Evolutionary conservation across 2,888 invertebrate genomes (phyloP).

Genomic region (Stegophylla sp.): DNA sequence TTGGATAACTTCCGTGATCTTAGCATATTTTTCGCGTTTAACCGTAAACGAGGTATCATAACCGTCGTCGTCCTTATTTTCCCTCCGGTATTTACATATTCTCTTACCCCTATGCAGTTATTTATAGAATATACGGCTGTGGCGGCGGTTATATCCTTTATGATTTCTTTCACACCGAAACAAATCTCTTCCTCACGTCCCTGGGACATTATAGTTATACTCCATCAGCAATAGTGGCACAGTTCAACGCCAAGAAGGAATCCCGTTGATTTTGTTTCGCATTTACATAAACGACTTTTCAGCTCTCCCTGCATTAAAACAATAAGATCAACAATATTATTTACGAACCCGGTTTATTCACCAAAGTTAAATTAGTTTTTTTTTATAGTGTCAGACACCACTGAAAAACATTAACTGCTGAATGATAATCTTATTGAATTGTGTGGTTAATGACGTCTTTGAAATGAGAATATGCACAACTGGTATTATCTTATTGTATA

Average conservation of each 20-base stretch:
- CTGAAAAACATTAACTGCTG: background rate
- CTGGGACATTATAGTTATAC: conserved; percentile 22
- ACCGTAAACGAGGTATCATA: conserved; percentile 58
- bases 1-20: conserved; percentile 52
- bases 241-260: background rate
- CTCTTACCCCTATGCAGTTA: conserved; percentile 5
- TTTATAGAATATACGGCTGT: background rate
- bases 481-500: no score
- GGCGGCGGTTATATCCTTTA: conserved; percentile 34
- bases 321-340: conserved; percentile 27
- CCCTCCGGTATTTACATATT: conserved; percentile 49
- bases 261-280: conserved; percentile 38
- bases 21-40: conserved; percentile 59
- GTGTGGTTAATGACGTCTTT: background rate
- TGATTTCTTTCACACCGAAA: conserved; percentile 51
- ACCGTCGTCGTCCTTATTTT: conserved; percentile 10
- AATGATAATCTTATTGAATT: background rate
- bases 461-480: no score
- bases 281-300: conserved; percentile 57
- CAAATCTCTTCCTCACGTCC: conserved; percentile 25
- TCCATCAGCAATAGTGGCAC: conserved; percentile 1
- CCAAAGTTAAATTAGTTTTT: background rate
- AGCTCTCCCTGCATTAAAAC: conserved; percentile 16
- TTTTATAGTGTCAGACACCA: no score
- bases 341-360: background rate